Conservation (phyloP, 2,113 vertebrate species). For the Gulo gulo region DNA sequence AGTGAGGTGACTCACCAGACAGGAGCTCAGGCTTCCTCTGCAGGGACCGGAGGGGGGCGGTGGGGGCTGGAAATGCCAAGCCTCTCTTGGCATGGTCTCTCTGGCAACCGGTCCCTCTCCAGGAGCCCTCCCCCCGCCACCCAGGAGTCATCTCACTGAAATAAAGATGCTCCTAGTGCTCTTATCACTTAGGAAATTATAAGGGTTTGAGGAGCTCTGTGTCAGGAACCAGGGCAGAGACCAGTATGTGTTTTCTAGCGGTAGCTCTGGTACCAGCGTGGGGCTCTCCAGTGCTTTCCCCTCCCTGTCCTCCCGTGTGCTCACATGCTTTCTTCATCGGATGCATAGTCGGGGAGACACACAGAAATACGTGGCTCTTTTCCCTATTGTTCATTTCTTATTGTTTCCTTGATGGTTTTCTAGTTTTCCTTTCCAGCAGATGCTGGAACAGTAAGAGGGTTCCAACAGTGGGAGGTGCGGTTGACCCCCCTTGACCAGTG, state of each 20-base stretch:
- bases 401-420: slow-evolving; percentile 66
- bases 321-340: slow-evolving; percentile 39
- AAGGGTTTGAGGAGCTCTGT: background rate
- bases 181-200: background rate
- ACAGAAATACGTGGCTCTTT: slow-evolving; percentile 74
- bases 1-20: background rate
- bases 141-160: too few species aligned
- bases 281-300: slow-evolving; percentile 55
- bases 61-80: background rate
- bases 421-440: slow-evolving; percentile 81
- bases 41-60: background rate
- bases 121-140: too few species aligned
- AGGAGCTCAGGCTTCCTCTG: background rate
- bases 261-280: slow-evolving; percentile 10
- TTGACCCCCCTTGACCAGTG: slow-evolving; percentile 74
- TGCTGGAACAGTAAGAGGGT: slow-evolving; percentile 70
- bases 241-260: background rate
- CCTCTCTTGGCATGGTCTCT: background rate
- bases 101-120: too few species aligned
- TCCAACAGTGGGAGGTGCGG: slow-evolving; percentile 76
- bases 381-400: slow-evolving; percentile 78
- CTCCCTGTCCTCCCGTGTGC: slow-evolving; percentile 61
- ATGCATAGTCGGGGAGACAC: slow-evolving; percentile 56
- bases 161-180: background rate
- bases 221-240: background rate